phyloP scores from a whole-genome alignment of 1,140 invertebrate genomes.

The Belonocnema kinseyi region DNA sequence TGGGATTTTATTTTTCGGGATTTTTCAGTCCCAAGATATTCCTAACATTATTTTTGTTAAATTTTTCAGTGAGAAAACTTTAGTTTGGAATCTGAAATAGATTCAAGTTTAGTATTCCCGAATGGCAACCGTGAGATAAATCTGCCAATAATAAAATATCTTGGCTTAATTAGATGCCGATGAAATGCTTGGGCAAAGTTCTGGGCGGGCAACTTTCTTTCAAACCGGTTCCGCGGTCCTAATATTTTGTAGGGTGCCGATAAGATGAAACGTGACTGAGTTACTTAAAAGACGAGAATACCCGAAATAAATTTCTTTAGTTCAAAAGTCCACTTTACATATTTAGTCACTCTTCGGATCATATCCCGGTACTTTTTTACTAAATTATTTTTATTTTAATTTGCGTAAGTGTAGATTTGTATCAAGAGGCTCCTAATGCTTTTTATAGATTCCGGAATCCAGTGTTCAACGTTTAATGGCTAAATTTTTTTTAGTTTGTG shows the following conservation, averaged over 20 bases:
- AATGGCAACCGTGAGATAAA: background rate
- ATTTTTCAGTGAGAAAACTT: conserved; percentile 6
- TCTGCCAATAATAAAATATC: conserved; percentile 21
- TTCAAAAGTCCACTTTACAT: background rate
- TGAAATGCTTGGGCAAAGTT: conserved; percentile 31
- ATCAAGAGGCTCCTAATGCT: no score
- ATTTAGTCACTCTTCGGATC: background rate
- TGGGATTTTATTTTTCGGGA: no score
- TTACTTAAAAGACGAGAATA: conserved; percentile 7
- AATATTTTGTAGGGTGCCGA: conserved; percentile 23
- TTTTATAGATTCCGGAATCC: no score
- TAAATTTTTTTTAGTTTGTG: no score
- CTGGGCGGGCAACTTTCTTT: conserved; percentile 51
- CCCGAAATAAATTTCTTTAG: background rate
- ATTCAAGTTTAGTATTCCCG: background rate
- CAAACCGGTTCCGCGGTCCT: conserved; percentile 56
- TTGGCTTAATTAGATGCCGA: conserved; percentile 32
- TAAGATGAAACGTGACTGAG: conserved; percentile 20
- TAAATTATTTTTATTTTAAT: conserved; percentile 19
- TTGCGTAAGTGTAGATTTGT: background rate
- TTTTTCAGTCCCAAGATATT: background rate
- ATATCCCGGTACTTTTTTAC: background rate
- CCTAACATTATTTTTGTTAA: conserved; percentile 14
- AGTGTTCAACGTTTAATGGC: no score
- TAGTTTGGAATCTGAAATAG: background rate